These are phyloP conservation scores for Lasioglossum calceatum DNA, from an alignment of 2,888 invertebrate species.

Conservation along the genomic window DNA sequence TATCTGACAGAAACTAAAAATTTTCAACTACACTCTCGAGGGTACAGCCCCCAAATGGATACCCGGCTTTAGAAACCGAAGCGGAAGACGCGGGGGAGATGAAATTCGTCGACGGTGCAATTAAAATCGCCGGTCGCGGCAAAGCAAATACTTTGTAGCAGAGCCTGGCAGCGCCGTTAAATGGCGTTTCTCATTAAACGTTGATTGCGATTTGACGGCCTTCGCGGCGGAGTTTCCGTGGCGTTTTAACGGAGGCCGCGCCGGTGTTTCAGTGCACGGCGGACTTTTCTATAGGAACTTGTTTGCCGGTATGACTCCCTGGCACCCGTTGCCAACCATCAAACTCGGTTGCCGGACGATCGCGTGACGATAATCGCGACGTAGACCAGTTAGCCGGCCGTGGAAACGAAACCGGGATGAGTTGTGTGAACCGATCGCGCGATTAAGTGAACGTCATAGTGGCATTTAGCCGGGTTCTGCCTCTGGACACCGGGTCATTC, in stretches of 20 bases:
- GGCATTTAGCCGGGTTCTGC: conserved; percentile 80
- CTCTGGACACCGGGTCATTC: conserved; percentile 72
- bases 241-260: background rate
- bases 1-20: too few species aligned
- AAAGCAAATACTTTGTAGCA: conserved; percentile 17
- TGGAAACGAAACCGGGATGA: conserved; percentile 77
- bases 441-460: conserved; percentile 79
- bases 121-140: conserved; percentile 4
- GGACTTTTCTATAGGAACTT: background rate
- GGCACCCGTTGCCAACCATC: conserved; percentile 61
- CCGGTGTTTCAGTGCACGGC: too few species aligned
- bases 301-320: conserved; percentile 26
- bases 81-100: conserved; percentile 2
- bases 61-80: conserved; percentile 22
- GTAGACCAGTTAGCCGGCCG: conserved; percentile 70
- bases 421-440: conserved; percentile 80
- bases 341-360: conserved; percentile 59
- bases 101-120: conserved; percentile 23
- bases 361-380: conserved; percentile 81
- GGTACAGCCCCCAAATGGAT: background rate
- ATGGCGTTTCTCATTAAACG: conserved; percentile 30
- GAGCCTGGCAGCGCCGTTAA: background rate
- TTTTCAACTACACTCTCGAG: background rate
- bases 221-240: conserved; percentile 1
- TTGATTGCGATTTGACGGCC: conserved; percentile 28